A percentile compares a stretch with the other conserved stretches of the same genome.
Conservation (phyloP, 2,113 vertebrate genomes). For the Oxygymnocypris stewartii region DNA sequence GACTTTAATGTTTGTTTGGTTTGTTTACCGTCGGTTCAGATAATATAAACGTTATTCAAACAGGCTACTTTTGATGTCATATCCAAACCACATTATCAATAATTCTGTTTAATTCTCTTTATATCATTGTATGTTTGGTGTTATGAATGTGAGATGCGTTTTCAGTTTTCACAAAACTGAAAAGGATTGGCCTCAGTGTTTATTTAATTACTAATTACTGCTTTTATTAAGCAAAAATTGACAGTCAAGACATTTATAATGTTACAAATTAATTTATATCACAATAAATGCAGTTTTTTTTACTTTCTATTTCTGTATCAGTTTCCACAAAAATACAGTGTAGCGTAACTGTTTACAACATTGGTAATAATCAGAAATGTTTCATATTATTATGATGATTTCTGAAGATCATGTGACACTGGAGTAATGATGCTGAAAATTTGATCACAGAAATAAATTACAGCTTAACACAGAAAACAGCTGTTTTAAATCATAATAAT, state of each 20-base stretch:
- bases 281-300: background rate
- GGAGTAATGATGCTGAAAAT: background rate
- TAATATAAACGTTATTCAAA: background rate
- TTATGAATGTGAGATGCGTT: background rate
- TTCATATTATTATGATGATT: background rate
- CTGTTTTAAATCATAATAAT: no score
- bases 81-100: background rate
- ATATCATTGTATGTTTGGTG: background rate
- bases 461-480: no score
- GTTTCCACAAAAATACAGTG: background rate
- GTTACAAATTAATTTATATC: no score
- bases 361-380: background rate
- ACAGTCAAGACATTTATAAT: no score
- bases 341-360: background rate
- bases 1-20: background rate
- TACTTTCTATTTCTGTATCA: background rate
- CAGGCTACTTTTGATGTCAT: background rate
- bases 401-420: background rate
- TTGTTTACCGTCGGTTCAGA: background rate
- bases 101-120: background rate
- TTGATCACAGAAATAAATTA: no score
- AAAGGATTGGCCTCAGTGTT: no score
- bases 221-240: no score
- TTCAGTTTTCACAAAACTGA: background rate
- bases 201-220: no score